phyloP scores from a whole-genome alignment of 2,797 vertebrate species.

The Coregonus sp. region DNA sequence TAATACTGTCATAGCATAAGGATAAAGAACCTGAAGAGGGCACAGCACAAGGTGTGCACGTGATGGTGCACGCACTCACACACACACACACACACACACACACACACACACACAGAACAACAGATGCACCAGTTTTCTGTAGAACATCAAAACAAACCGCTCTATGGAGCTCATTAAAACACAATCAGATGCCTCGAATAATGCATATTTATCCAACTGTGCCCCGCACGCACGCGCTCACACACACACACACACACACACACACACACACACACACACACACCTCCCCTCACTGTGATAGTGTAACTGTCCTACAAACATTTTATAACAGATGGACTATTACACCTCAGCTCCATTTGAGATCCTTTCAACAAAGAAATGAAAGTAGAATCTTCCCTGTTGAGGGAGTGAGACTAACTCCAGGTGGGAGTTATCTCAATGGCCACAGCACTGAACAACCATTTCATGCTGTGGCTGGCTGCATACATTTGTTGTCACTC shows the following conservation, averaged over 20 bases:
- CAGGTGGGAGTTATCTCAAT: background rate
- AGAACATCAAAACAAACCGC: slow-evolving; percentile 5
- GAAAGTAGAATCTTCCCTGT: background rate
- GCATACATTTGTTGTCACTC: background rate
- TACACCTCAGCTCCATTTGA: slow-evolving; percentile 1
- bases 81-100: background rate
- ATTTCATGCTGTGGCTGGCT: background rate
- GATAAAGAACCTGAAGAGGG: too few species aligned
- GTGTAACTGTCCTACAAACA: too few species aligned
- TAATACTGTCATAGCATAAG: too few species aligned
- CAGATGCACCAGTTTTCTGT: slow-evolving; percentile 1
- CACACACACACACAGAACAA: background rate
- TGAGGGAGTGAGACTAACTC: background rate
- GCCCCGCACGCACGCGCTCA: too few species aligned
- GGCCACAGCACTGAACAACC: background rate
- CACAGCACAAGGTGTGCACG: too few species aligned
- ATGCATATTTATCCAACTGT: background rate
- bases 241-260: too few species aligned
- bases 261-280: background rate
- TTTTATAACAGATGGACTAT: background rate
- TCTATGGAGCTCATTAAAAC: slow-evolving; percentile 3
- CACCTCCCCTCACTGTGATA: background rate
- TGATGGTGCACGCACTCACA: too few species aligned
- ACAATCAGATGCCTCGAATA: background rate
- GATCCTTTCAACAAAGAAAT: slow-evolving; percentile 2